phyloP scores from a whole-genome alignment of 2,113 vertebrate genomes.

The Chascanopsetta lugubris region DNA sequence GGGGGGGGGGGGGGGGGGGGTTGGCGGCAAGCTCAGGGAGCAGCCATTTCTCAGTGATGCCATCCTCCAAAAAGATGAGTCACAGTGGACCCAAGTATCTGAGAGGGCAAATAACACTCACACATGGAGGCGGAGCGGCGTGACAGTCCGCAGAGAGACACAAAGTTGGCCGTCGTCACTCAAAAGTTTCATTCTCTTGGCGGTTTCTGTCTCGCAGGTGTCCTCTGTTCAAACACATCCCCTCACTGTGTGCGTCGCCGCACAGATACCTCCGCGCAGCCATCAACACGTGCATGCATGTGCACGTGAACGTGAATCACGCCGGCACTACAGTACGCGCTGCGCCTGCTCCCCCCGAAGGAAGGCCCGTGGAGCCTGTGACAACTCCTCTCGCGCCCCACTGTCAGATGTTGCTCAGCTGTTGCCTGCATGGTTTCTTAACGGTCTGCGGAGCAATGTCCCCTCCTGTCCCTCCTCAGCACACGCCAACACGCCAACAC shows the following conservation, averaged over 20 bases:
- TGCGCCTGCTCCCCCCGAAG: slow-evolving; percentile 35
- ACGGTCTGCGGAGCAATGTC: slow-evolving; percentile 67
- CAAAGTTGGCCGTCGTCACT: slow-evolving; percentile 45
- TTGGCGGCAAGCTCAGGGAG: slow-evolving; percentile 35
- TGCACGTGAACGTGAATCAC: slow-evolving; percentile 39
- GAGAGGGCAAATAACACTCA: slow-evolving; percentile 53
- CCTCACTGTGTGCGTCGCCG: slow-evolving; percentile 41
- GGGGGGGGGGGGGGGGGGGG: too few relatives aligned
- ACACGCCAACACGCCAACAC: too few relatives aligned
- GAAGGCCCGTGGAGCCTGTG: slow-evolving; percentile 38
- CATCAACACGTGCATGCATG: slow-evolving; percentile 26
- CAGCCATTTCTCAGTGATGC: slow-evolving; percentile 37
- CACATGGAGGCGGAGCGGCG: slow-evolving; percentile 54
- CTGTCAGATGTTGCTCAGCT: slow-evolving; percentile 56
- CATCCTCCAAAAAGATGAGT: slow-evolving; percentile 58
- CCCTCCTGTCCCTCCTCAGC: slow-evolving; percentile 56
- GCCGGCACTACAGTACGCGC: slow-evolving; percentile 32
- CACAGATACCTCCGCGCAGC: slow-evolving; percentile 33
- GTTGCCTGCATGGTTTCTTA: slow-evolving; percentile 55
- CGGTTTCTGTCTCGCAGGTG: slow-evolving; percentile 59
- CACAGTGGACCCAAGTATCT: slow-evolving; percentile 51
- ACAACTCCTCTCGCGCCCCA: slow-evolving; percentile 48
- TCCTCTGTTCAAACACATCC: slow-evolving; percentile 53
- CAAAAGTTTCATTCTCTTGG: slow-evolving; percentile 53
- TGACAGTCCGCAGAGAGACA: slow-evolving; percentile 48